Evolutionary conservation across 2,888 invertebrate species (phyloP).

Genomic region (Napeogenes sylphis): DNA sequence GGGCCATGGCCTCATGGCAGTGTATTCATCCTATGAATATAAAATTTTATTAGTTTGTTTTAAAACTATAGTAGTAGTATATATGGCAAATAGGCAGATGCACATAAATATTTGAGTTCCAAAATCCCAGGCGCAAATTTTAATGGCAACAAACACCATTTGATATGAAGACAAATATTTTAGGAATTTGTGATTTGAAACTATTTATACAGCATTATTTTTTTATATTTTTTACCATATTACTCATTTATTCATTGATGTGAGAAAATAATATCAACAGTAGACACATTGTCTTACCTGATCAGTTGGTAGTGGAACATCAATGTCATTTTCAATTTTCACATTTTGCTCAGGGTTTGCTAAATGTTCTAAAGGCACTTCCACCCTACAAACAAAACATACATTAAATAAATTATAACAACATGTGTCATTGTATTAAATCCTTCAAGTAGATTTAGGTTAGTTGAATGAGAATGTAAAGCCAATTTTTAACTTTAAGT

Average conservation of each 20-base stretch:
- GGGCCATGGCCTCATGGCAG: conserved; percentile 87
- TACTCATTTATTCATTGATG: not conserved
- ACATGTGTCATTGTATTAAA: not conserved
- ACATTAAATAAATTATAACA: not conserved
- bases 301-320: conserved; percentile 88
- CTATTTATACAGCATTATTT: too few relatives aligned
- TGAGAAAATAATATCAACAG: not conserved
- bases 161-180: too few relatives aligned
- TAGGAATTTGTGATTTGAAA: too few relatives aligned
- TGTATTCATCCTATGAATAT: conserved; percentile 78
- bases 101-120: too few relatives aligned
- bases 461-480: too few relatives aligned
- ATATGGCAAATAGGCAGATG: too few relatives aligned
- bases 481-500: too few relatives aligned
- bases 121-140: too few relatives aligned
- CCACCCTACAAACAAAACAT: conserved; percentile 73
- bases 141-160: too few relatives aligned
- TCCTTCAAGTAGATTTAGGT: too few relatives aligned
- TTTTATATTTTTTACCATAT: too few relatives aligned
- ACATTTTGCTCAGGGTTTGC: conserved; percentile 63
- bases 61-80: not conserved
- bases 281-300: conserved; percentile 77
- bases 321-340: conserved; percentile 81
- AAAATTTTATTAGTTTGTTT: not conserved
- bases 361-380: conserved; percentile 81